phyloP scores from a whole-genome alignment of 2,113 vertebrate species.

The Odobenus rosmarus region DNA sequence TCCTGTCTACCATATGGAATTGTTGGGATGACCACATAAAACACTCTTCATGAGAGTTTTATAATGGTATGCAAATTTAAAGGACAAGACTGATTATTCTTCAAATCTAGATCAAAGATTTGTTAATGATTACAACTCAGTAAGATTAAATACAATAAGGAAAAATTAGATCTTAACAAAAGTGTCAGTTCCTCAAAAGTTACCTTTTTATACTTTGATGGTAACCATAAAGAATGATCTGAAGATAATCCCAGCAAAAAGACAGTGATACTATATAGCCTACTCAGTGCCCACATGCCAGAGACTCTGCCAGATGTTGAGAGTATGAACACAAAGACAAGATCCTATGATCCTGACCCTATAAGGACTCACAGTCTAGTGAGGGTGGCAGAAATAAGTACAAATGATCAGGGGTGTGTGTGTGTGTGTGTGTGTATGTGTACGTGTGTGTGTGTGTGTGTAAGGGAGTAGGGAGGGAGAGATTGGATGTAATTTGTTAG shows the following conservation, averaged over 20 bases:
- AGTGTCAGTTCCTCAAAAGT: background rate
- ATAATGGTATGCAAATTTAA: background rate
- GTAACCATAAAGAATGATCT: background rate
- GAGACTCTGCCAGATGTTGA: background rate
- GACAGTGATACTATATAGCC: background rate
- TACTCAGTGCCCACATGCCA: background rate
- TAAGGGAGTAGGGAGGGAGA: background rate
- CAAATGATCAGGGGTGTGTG: background rate
- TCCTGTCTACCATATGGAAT: background rate
- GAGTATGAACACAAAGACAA: background rate
- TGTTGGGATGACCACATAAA: background rate
- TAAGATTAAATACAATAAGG: background rate
- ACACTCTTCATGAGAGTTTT: background rate
- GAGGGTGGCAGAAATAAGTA: background rate
- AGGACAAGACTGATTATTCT: background rate
- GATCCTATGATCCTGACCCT: background rate
- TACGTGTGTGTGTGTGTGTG: background rate
- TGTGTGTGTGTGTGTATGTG: background rate
- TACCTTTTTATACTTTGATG: background rate
- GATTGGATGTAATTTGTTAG: background rate
- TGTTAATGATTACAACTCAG: slow-evolving; percentile 19
- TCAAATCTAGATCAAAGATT: background rate
- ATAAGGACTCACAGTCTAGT: background rate
- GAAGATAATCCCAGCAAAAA: background rate
- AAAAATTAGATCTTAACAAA: background rate